Base-by-base conservation (phyloP, 2,888 invertebrate genomes). In the Agrilus biguttatus region DNA sequence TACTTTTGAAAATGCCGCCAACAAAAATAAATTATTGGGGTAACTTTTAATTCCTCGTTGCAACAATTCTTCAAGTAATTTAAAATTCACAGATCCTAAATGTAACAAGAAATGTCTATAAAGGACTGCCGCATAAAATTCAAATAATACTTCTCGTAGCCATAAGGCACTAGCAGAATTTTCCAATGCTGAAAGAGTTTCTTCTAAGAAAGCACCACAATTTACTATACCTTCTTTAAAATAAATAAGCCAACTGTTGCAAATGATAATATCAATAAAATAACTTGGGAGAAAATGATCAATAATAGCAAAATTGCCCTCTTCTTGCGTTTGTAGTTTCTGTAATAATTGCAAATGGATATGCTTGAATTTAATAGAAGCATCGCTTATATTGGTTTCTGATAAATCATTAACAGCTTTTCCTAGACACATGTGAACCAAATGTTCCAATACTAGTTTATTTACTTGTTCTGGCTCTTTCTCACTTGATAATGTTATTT, bases 11-110 rank as follows among this genome's bases (percentile, higher is more conserved):
- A 70, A 58, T 14, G 69, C 60, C 32, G 74, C 68, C 21, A 78
- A 57, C 8, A 79, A 55, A 45, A 67, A 69, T 40, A 77, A 61
- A 60, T 80, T 80, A 46, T 75, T 71, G 1, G 78, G 77, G 57
- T 70, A 78, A 28, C 64, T 64, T 7, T 58, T 53, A 2, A 75
- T 55, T 0, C 69, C 69, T 23, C 58, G 55, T 35, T 55, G 53
- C 28, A 72, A 51, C 14, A 65, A 63, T 21, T 63, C 60, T 43
- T 67, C 64, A 14, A 73, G 51, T 5, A 67, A 49, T n/a, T 59
- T 56, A 49, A 62, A 67, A 3, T 65, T 55, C 12, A 66, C 63
- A 34, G 55, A 54, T 33, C 65, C 66, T 12, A 59, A 57, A 43
- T 56, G 53, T 36, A 56, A 56, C 2, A 47, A 39, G 40, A 60